Evolutionary conservation across 1,140 invertebrate species (phyloP).

Genomic region (Papilio polyxenes): DNA sequence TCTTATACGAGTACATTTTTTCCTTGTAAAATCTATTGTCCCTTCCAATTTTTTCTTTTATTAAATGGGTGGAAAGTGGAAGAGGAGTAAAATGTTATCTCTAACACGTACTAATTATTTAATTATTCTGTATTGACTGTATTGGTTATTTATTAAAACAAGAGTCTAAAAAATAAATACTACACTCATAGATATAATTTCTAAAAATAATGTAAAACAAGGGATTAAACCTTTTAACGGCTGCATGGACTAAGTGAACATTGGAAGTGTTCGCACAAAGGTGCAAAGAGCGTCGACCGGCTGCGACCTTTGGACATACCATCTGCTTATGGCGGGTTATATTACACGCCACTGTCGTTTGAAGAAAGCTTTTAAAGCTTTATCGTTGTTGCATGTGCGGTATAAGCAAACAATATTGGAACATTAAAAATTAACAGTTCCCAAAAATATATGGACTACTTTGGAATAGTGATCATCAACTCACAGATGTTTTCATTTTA

Average conservation of each 20-base stretch:
- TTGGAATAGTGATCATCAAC: background rate
- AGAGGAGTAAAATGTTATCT: no score
- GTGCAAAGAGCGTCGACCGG: slow-evolving; percentile 17
- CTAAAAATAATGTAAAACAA: slow-evolving; percentile 11
- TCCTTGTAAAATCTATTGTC: no score
- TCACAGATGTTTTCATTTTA: no score
- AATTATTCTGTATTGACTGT: no score
- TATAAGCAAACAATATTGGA: background rate
- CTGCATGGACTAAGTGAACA: slow-evolving; percentile 9
- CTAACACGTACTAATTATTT: no score
- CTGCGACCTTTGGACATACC: slow-evolving; percentile 30
- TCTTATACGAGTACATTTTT: no score
- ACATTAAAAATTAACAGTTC: background rate
- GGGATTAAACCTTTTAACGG: slow-evolving; percentile 19
- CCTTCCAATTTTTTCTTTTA: no score
- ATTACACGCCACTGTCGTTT: background rate
- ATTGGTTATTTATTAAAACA: no score
- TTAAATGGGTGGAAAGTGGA: no score
- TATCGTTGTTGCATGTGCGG: background rate
- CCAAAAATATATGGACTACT: background rate
- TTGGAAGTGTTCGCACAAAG: slow-evolving; percentile 15
- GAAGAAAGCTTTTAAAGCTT: slow-evolving; percentile 15
- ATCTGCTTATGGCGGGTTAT: slow-evolving; percentile 25
- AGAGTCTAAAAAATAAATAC: background rate
- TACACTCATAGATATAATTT: background rate